Evolutionary conservation across 2,888 invertebrate species (phyloP).

Genomic region (Argyresthia albistria): DNA sequence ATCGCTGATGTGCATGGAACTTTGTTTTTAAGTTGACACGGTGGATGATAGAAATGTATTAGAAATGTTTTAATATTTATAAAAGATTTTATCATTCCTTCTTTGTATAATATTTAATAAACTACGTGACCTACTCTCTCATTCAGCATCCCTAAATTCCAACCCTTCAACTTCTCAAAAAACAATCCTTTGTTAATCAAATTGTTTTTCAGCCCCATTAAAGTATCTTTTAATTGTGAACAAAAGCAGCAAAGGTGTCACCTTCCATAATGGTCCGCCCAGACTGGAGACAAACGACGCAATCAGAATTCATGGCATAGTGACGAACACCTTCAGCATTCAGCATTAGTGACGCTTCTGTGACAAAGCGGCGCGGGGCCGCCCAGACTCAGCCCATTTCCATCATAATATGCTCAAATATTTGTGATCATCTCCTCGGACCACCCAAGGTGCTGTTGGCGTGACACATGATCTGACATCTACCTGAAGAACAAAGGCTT

Average conservation of each 20-base stretch:
- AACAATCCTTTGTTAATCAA: background rate
- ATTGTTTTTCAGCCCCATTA: background rate
- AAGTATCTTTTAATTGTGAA: background rate
- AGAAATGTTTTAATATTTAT: too few relatives aligned
- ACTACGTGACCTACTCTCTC: too few relatives aligned
- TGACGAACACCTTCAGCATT: slow-evolving; percentile 12
- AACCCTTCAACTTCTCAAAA: slow-evolving; percentile 8
- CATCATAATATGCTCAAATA: slow-evolving; percentile 65
- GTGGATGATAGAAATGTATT: too few relatives aligned
- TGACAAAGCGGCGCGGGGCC: slow-evolving; percentile 42
- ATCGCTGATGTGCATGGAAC: too few relatives aligned
- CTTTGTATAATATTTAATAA: too few relatives aligned
- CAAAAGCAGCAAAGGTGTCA: slow-evolving; percentile 25
- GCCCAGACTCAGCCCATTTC: slow-evolving; percentile 48
- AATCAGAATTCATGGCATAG: slow-evolving; percentile 45
- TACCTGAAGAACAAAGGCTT: slow-evolving; percentile 58
- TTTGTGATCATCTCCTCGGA: slow-evolving; percentile 52
- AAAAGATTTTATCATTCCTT: too few relatives aligned
- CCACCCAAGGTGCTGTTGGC: slow-evolving; percentile 47
- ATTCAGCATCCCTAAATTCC: background rate
- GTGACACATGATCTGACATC: slow-evolving; percentile 53
- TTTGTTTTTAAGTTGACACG: too few relatives aligned
- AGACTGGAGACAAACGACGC: slow-evolving; percentile 22
- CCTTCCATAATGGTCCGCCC: slow-evolving; percentile 20
- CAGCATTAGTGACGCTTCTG: slow-evolving; percentile 35